phyloP scores from a whole-genome alignment of 2,888 invertebrate species.

The Gymnocheta viridis region DNA sequence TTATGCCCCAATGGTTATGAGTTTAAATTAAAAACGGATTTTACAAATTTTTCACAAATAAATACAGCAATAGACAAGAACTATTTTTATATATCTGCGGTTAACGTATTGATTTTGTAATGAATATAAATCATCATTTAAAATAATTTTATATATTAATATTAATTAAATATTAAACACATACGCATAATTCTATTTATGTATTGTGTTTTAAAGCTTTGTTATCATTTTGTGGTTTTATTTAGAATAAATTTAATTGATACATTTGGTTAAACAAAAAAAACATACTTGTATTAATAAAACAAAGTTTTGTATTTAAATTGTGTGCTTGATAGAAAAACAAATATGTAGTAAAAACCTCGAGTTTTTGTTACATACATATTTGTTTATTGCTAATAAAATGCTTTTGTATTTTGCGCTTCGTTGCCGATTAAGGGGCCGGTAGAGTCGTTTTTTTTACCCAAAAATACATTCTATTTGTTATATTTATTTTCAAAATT shows the following conservation, averaged over 20 bases:
- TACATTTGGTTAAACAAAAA: conserved; percentile 15
- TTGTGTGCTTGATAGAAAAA: not conserved
- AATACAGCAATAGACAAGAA: conserved; percentile 32
- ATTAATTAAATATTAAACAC: conserved; percentile 31
- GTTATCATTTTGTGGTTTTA: conserved; percentile 44
- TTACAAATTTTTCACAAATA: conserved; percentile 14
- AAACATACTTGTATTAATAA: not conserved
- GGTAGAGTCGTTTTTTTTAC: too few species aligned
- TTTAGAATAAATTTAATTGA: conserved; percentile 46
- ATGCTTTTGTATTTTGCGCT: too few species aligned
- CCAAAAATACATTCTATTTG: too few species aligned
- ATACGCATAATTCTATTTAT: not conserved
- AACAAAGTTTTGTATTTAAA: not conserved
- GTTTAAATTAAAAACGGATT: conserved; percentile 41
- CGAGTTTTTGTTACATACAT: too few species aligned
- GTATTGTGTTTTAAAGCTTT: too few species aligned
- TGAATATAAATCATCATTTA: conserved; percentile 58
- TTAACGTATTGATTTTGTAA: conserved; percentile 57
- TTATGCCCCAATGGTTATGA: conserved; percentile 24
- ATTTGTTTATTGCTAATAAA: too few species aligned
- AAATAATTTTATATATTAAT: conserved; percentile 32
- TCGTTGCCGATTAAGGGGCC: too few species aligned
- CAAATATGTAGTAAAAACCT: too few species aligned
- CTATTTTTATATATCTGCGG: conserved; percentile 39
- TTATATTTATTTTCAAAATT: too few species aligned